Evolutionary conservation across 2,888 invertebrate species (phyloP), one percentile per base, ranked within the genome.

Genomic region (Eilema sororculum): DNA sequence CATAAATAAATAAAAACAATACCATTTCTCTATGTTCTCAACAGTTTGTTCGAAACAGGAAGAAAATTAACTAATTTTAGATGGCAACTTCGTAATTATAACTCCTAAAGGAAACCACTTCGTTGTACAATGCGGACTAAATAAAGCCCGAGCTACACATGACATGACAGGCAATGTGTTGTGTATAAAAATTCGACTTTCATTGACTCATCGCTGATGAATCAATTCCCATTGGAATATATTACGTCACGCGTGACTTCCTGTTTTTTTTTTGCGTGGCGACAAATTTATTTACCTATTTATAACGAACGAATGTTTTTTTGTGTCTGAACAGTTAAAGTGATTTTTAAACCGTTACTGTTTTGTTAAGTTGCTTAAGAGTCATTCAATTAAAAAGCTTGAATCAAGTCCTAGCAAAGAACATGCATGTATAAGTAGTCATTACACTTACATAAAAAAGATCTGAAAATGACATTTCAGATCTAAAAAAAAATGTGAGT

Each of bases 121-220:
- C 9, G n/a, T 52, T n/a, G 6, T n/a, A 52, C 52, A 52, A n/a
- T 52, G 52, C n/a, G 20, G 52, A n/a, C 52, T 52, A 46, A 46
- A 52, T 52, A 52, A 52, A 52, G n/a, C 52, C n/a, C 16, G 46
- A 46, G 46, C n/a, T 8, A 52, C 52, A 52, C 52, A n/a, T n/a
- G 52, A 77, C 69, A 69, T 71, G 68, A 62, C 58, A 61, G 68
- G 13, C 57, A 52, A 68, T 61, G 68, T 57, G 73, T 16, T 56
- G 16, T 63, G 60, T 62, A 24, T 64, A 61, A 66, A 68, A 70
- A 67, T 65, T 77, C n/a, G 59, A 60, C 52, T 63, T 65, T 66
- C 41, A 65, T 67, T 80, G 79, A 80, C 67, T 80, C 80, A 80
- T 75, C 60, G 59, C 41, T 68, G 69, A 74, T 75, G 74, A 80